These are phyloP conservation scores for Muscidifurax raptorellus DNA, from an alignment of 1,140 invertebrate genomes.

Conservation along the genomic window DNA sequence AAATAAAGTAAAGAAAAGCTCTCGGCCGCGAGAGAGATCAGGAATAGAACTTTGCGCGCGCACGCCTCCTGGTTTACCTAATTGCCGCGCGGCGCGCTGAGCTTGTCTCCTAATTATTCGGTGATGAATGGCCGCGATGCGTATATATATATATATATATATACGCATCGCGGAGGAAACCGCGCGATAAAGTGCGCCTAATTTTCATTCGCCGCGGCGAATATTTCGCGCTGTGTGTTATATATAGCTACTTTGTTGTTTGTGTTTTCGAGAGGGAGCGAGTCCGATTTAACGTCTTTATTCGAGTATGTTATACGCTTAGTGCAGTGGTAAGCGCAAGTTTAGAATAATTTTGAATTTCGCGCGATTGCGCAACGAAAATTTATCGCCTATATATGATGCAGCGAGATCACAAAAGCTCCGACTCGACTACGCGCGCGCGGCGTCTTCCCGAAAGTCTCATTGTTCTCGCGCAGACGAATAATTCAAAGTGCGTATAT, in stretches of 20 bases:
- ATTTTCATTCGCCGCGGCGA: slow-evolving; percentile 60
- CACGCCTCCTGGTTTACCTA: slow-evolving; percentile 72
- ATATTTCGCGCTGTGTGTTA: neutral
- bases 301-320: neutral
- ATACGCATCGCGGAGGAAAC: slow-evolving; percentile 54
- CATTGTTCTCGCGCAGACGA: neutral
- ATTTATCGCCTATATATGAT: neutral
- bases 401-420: neutral
- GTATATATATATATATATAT: too few relatives aligned
- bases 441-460: neutral
- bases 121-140: slow-evolving; percentile 64
- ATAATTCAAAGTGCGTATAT: slow-evolving; percentile 10
- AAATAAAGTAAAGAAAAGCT: slow-evolving; percentile 4
- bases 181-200: slow-evolving; percentile 64
- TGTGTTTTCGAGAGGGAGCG: neutral
- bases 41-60: slow-evolving; percentile 56
- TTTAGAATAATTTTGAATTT: neutral
- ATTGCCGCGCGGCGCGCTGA: slow-evolving; percentile 66
- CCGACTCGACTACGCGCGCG: neutral
- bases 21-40: neutral
- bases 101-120: slow-evolving; percentile 73
- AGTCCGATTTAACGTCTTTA: neutral
- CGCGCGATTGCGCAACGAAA: neutral
- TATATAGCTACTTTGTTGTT: too few relatives aligned
- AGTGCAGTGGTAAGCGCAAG: too few relatives aligned